Base-by-base conservation (phyloP, 2,888 invertebrate genomes). In the Ormyrus thymus region DNA sequence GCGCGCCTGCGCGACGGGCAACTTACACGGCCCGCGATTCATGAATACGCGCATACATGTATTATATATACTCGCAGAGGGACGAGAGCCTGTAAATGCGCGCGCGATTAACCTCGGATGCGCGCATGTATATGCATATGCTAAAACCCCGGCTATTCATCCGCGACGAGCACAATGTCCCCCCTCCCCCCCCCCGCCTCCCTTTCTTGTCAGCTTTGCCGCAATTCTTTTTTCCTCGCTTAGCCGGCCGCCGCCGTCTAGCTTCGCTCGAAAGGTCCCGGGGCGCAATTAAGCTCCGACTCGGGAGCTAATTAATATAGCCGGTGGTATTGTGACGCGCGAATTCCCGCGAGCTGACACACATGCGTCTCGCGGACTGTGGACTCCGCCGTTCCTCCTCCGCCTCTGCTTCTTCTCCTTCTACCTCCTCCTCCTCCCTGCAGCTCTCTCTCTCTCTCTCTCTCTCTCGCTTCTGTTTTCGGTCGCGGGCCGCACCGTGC, bases 291-390 rank as follows among this genome's bases (percentile, higher is more conserved):
- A 71, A 70, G 62, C 29, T 15, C 53, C 13, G 43, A 76, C 69
- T 9, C 56, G 15, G 13, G 29, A 53, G 71, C 65, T 77, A 77
- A 77, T 77, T 77, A 77, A 71, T 77, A 45, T 46, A 58, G 9
- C 11, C 50, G 13, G 0, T 13, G 53, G 7, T 9, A 72, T 62
- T 72, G 59, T 62, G 61, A 51, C 53, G 62, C 10, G 43, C 66
- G 15, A n/a, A 53, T 11, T 43, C 43, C 11, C 48, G 56, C 45
- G 62, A 29, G 43, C 66, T 51, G 13, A 53, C 29, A 53, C 43
- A 10, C 48, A 55, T 45, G n/a, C 11, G 43, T 0, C 56, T n/a
- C 56, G 13, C 13, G 1, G 1, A 46, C 5, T 66, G n/a, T 9
- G 0, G 0, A 13, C 46, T 11, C 46, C 13, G 55, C 7, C n/a